Evolutionary conservation across 2,113 vertebrate genomes (phyloP).

Genomic region (Mus musculus): DNA sequence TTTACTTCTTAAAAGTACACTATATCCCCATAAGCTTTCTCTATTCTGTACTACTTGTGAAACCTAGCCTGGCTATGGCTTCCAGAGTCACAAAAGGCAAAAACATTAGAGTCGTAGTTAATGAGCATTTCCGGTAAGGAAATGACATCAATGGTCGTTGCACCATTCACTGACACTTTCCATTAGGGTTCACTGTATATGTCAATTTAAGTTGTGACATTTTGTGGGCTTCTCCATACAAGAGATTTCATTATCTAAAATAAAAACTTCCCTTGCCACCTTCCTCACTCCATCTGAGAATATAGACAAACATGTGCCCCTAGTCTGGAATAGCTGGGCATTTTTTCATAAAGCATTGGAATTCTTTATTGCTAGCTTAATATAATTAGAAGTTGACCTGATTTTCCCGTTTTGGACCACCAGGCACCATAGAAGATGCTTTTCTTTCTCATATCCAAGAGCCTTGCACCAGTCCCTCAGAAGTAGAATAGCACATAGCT

Average conservation of each 20-base stretch:
- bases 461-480: neutral
- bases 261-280: neutral
- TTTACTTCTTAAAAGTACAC: constrained; percentile 76
- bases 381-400: neutral
- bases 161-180: neutral
- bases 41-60: constrained; percentile 8
- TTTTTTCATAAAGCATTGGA: constrained; percentile 14
- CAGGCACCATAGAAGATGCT: neutral
- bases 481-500: neutral
- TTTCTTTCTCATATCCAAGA: neutral
- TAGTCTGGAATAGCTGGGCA: neutral
- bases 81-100: constrained; percentile 47
- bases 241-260: neutral
- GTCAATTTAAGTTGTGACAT: neutral
- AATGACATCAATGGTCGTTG: neutral
- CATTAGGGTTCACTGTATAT: neutral
- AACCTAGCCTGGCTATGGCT: constrained; percentile 8
- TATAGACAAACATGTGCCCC: neutral
- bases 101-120: neutral
- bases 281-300: neutral
- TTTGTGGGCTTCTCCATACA: neutral
- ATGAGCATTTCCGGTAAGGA: neutral
- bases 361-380: neutral
- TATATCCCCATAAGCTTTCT: constrained; percentile 46
- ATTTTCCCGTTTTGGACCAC: constrained; percentile 16